Conservation (phyloP, 2,888 invertebrate genomes). For the Pyrochroa serraticornis region DNA sequence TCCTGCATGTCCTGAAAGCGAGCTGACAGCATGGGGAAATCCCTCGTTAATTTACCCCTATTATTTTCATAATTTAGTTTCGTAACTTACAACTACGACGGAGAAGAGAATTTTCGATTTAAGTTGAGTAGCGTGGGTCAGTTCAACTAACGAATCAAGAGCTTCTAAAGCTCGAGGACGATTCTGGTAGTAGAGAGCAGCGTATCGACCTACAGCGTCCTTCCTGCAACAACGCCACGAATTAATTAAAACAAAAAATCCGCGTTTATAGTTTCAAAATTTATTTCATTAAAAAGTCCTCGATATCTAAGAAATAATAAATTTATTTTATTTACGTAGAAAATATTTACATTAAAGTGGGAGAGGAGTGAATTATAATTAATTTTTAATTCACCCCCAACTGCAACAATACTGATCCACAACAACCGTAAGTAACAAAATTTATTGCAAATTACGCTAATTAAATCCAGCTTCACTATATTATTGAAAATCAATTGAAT, state of each 20-base stretch:
- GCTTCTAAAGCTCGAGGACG: slow-evolving; percentile 87
- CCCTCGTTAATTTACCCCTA: slow-evolving; percentile 16
- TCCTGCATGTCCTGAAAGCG: slow-evolving; percentile 74
- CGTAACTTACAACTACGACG: slow-evolving; percentile 85
- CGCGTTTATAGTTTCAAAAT: not conserved
- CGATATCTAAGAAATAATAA: too few relatives aligned
- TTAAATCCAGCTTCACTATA: too few relatives aligned
- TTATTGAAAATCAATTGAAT: too few relatives aligned
- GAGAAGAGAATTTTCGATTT: slow-evolving; percentile 96
- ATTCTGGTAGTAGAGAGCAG: slow-evolving; percentile 82
- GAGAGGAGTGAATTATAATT: too few relatives aligned
- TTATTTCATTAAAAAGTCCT: too few relatives aligned
- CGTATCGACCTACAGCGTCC: slow-evolving; percentile 79
- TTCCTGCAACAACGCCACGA: slow-evolving; percentile 57
- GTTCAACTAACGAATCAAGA: slow-evolving; percentile 78
- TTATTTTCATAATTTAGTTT: slow-evolving; percentile 16
- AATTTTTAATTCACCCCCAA: too few relatives aligned
- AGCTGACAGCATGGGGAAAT: slow-evolving; percentile 64
- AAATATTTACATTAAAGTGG: too few relatives aligned
- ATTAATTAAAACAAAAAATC: not conserved
- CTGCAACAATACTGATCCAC: too few relatives aligned
- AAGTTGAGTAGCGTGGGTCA: slow-evolving; percentile 83
- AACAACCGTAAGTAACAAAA: too few relatives aligned
- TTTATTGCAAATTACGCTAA: too few relatives aligned
- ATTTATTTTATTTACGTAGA: too few relatives aligned